Conservation (phyloP, 2,888 invertebrate genomes). For the Athripsodes cinereus region DNA sequence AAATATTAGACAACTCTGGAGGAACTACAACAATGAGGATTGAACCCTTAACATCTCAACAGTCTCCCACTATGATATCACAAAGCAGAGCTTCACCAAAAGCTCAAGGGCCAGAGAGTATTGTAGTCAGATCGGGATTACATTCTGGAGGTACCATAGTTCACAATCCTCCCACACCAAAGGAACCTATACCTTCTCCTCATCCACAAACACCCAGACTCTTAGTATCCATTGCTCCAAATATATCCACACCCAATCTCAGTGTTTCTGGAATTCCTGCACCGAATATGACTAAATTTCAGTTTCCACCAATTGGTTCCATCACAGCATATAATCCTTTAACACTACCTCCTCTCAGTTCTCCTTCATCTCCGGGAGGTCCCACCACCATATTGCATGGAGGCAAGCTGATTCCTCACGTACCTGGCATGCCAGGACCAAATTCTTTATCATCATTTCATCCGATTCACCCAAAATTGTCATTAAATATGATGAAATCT, state of each 20-base stretch:
- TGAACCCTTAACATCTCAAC: constrained; percentile 55
- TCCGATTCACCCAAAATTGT: constrained; percentile 30
- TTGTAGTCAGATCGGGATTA: constrained; percentile 74
- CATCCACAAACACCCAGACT: constrained; percentile 52
- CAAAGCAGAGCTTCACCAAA: constrained; percentile 47
- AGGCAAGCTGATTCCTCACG: constrained; percentile 76
- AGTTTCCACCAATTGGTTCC: constrained; percentile 61
- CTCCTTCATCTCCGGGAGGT: constrained; percentile 48
- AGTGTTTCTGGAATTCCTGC: constrained; percentile 40
- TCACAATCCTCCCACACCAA: constrained; percentile 53
- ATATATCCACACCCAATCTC: constrained; percentile 50
- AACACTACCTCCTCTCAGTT: constrained; percentile 54
- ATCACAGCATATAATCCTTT: constrained; percentile 67
- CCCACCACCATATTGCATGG: constrained; percentile 59
- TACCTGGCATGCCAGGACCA: constrained; percentile 84
- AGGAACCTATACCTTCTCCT: constrained; percentile 40
- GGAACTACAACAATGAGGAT: constrained; percentile 64
- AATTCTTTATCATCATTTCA: constrained; percentile 51
- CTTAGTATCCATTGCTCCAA: constrained; percentile 50
- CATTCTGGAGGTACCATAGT: constrained; percentile 80
- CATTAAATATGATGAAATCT: constrained; percentile 16
- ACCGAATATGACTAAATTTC: constrained; percentile 51
- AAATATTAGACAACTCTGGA: constrained; percentile 63
- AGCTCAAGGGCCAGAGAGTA: constrained; percentile 47
- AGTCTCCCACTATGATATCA: constrained; percentile 52